Percentiles rank a stretch among this genome's conserved stretches.
phyloP scores from a whole-genome alignment of 2,797 vertebrate species.

The Sebastes dallii region DNA sequence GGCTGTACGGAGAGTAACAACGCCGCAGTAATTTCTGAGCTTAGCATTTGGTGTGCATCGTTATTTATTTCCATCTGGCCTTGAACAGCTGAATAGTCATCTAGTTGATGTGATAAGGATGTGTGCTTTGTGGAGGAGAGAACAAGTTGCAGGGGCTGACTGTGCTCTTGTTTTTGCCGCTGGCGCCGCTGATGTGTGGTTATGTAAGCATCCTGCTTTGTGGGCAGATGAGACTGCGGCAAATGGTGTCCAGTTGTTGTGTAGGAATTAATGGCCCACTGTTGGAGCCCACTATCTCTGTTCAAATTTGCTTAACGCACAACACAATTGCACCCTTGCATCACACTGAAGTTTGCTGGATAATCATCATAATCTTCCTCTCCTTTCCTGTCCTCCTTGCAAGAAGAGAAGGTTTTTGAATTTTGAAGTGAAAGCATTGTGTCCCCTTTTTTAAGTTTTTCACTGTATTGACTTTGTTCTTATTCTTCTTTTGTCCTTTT shows the following conservation, averaged over 20 bases:
- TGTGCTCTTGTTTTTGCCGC: constrained; percentile 67
- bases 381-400: constrained; percentile 67
- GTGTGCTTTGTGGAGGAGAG: constrained; percentile 58
- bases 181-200: constrained; percentile 59
- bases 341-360: constrained; percentile 53
- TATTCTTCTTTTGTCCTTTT: constrained; percentile 85
- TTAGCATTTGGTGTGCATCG: constrained; percentile 19
- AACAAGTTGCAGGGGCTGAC: constrained; percentile 55
- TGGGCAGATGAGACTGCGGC: constrained; percentile 72
- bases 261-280: constrained; percentile 53
- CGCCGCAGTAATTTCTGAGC: constrained; percentile 17
- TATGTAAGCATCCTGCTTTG: constrained; percentile 73
- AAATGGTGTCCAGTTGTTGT: constrained; percentile 69
- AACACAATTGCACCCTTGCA: constrained; percentile 32
- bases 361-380: constrained; percentile 58
- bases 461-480: constrained; percentile 88
- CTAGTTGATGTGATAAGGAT: constrained; percentile 53
- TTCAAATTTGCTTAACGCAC: constrained; percentile 37
- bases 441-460: constrained; percentile 84
- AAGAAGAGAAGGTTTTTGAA: constrained; percentile 63
- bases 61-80: constrained; percentile 51
- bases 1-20: constrained; percentile 9
- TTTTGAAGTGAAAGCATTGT: constrained; percentile 78
- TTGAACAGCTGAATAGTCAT: constrained; percentile 41
- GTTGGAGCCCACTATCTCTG: constrained; percentile 33